phyloP scores from a whole-genome alignment of 2,113 vertebrate species.

The Hippocampus guttulatus region DNA sequence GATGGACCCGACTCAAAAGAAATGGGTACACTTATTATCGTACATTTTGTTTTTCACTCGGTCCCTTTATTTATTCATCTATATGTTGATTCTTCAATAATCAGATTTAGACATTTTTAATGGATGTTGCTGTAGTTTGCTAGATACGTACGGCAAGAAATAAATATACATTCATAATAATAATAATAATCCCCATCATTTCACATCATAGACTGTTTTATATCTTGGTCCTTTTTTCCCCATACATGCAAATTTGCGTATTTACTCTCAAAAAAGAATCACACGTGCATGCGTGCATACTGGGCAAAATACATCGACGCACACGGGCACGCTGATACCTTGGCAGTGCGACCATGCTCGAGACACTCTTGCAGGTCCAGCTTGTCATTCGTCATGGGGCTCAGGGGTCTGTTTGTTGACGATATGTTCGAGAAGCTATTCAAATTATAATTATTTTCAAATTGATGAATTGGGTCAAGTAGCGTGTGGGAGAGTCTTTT shows the following conservation, averaged over 20 bases:
- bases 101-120: too few species aligned
- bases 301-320: conserved; percentile 5
- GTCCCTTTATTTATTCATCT: too few species aligned
- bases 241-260: not conserved
- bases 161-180: not conserved
- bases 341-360: conserved; percentile 94
- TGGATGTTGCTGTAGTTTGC: too few species aligned
- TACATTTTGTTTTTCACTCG: too few species aligned
- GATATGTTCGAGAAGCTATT: too few species aligned
- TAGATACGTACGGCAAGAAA: not conserved
- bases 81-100: too few species aligned
- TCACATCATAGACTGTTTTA: not conserved
- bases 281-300: not conserved
- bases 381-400: conserved; percentile 86
- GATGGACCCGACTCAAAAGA: too few species aligned
- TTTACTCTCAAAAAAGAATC: not conserved
- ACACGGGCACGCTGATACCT: conserved; percentile 71
- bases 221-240: not conserved
- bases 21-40: too few species aligned
- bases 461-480: not conserved
- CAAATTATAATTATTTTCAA: not conserved
- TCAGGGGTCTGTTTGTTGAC: conserved; percentile 75
- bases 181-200: not conserved
- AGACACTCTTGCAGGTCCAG: conserved; percentile 96
- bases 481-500: not conserved